Conservation (phyloP, 2,888 invertebrate genomes). For the Cheilosia vernalis region DNA sequence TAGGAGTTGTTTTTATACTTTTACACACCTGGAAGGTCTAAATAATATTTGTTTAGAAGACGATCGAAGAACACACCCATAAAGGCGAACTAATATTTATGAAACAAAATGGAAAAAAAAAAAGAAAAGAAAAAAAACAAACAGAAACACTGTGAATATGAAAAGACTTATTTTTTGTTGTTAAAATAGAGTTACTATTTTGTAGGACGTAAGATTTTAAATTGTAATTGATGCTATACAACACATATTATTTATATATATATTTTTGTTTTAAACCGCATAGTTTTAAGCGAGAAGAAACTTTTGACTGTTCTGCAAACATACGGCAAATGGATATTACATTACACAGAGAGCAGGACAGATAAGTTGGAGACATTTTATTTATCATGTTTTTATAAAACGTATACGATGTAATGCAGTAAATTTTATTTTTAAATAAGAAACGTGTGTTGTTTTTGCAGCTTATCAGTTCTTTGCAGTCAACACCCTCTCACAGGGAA, state of each 20-base stretch:
- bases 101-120: too few species aligned
- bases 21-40: slow-evolving; percentile 27
- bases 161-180: slow-evolving; percentile 80
- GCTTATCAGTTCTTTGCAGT: slow-evolving; percentile 27
- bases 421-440: slow-evolving; percentile 64
- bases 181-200: slow-evolving; percentile 66
- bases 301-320: slow-evolving; percentile 52
- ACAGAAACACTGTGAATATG: slow-evolving; percentile 80
- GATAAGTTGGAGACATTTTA: slow-evolving; percentile 51
- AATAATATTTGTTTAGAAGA: slow-evolving; percentile 36
- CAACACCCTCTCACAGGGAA: not conserved
- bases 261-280: not conserved
- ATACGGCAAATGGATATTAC: slow-evolving; percentile 13
- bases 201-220: slow-evolving; percentile 53
- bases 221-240: slow-evolving; percentile 29
- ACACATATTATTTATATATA: slow-evolving; percentile 49
- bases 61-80: slow-evolving; percentile 4
- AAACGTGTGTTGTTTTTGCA: not conserved
- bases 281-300: slow-evolving; percentile 23
- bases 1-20: slow-evolving; percentile 13
- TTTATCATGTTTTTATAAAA: slow-evolving; percentile 73
- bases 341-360: slow-evolving; percentile 30
- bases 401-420: slow-evolving; percentile 55
- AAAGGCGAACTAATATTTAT: slow-evolving; percentile 34
- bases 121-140: slow-evolving; percentile 70